These are phyloP conservation scores for Pycnomerus fuliginosus DNA, from an alignment of 2,888 invertebrate species.

Conservation along the genomic window DNA sequence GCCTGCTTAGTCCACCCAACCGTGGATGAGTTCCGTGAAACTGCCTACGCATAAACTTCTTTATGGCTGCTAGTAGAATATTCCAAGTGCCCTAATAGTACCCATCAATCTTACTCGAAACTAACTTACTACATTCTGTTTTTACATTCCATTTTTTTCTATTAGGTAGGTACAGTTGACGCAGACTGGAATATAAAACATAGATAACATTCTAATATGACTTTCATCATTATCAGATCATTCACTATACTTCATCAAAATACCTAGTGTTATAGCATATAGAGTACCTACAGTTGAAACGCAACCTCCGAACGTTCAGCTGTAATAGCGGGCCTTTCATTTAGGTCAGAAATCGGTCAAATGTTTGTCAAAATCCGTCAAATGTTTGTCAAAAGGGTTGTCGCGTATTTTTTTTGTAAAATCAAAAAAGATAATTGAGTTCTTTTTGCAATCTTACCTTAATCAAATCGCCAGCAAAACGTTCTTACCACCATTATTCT, in stretches of 20 bases:
- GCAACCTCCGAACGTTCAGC: too few relatives aligned
- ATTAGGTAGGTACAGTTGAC: too few relatives aligned
- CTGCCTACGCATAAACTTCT: slow-evolving; percentile 25
- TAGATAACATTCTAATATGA: too few relatives aligned
- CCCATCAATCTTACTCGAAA: slow-evolving; percentile 15
- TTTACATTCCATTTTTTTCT: neutral
- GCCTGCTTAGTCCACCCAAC: slow-evolving; percentile 2
- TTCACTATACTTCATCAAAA: neutral
- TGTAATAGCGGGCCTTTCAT: too few relatives aligned
- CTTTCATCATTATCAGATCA: neutral
- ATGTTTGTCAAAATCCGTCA: too few relatives aligned
- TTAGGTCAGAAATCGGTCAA: too few relatives aligned
- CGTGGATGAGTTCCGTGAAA: slow-evolving; percentile 18
- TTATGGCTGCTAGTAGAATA: slow-evolving; percentile 21
- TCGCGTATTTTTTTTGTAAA: too few relatives aligned
- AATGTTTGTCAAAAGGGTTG: too few relatives aligned
- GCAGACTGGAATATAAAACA: neutral
- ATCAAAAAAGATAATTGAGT: too few relatives aligned
- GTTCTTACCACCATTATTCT: too few relatives aligned
- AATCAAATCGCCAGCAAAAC: too few relatives aligned
- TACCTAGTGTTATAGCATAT: neutral
- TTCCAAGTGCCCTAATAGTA: slow-evolving; percentile 14
- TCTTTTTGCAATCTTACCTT: too few relatives aligned
- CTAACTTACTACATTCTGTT: neutral
- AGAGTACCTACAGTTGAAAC: neutral